Conservation (phyloP, 1,140 invertebrate genomes). For the Drosophila tristis region DNA sequence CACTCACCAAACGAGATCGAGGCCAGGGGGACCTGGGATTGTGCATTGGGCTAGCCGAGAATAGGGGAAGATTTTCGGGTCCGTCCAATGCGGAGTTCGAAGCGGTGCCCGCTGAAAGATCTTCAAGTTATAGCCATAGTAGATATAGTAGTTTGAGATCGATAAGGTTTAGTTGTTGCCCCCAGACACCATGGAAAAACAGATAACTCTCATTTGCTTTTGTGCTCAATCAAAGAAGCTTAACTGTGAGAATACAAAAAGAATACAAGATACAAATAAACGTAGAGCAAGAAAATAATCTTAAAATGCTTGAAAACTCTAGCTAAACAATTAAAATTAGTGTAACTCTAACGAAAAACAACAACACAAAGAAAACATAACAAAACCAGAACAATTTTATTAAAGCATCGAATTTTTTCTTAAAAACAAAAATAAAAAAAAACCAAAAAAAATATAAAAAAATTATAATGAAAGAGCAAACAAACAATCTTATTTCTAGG, state of each 20-base stretch:
- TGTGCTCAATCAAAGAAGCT: slow-evolving; percentile 83
- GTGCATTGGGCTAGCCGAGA: slow-evolving; percentile 56
- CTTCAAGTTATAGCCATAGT: slow-evolving; percentile 42
- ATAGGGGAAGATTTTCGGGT: slow-evolving; percentile 81
- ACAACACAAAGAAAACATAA: slow-evolving; percentile 27
- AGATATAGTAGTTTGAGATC: slow-evolving; percentile 45
- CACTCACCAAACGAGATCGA: slow-evolving; percentile 4
- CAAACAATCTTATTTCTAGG: slow-evolving; percentile 81
- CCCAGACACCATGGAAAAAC: slow-evolving; percentile 34
- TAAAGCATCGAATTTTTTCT: slow-evolving; percentile 81
- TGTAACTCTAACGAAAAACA: slow-evolving; percentile 18
- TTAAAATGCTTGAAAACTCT: slow-evolving; percentile 44
- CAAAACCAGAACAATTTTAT: slow-evolving; percentile 65
- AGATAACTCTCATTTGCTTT: slow-evolving; percentile 79
- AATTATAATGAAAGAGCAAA: slow-evolving; percentile 62
- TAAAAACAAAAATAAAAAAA: slow-evolving; percentile 46
- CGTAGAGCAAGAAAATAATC: slow-evolving; percentile 39
- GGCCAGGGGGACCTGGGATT: slow-evolving; percentile 4
- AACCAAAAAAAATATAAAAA: slow-evolving; percentile 34
- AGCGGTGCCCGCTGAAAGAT: neutral
- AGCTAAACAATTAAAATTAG: slow-evolving; percentile 50
- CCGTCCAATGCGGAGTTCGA: slow-evolving; percentile 55
- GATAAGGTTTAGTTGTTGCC: slow-evolving; percentile 57
- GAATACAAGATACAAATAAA: slow-evolving; percentile 62
- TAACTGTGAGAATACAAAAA: slow-evolving; percentile 81